Evolutionary conservation across 2,113 vertebrate species (phyloP).

Genomic region (Myiagra hebetior): DNA sequence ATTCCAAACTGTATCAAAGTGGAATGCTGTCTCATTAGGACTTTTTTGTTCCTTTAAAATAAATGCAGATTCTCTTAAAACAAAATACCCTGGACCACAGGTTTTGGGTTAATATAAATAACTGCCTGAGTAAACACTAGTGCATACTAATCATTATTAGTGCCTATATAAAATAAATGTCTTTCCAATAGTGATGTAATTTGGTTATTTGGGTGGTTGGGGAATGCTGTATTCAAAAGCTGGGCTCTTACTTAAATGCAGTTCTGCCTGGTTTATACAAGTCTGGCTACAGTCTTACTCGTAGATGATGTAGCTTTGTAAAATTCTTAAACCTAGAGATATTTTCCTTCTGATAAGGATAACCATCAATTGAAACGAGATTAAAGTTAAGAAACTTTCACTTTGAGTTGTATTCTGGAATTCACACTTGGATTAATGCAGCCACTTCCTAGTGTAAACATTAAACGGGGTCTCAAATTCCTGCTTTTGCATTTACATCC

Average conservation of each 20-base stretch:
- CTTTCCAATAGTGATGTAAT: background rate
- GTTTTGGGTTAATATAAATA: background rate
- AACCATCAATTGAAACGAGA: background rate
- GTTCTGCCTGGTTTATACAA: background rate
- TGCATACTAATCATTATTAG: background rate
- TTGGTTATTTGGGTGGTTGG: background rate
- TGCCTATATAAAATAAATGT: background rate
- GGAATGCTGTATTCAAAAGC: background rate
- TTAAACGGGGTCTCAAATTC: background rate
- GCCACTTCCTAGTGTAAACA: background rate
- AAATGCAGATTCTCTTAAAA: background rate
- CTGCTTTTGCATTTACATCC: background rate
- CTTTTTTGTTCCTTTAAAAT: background rate
- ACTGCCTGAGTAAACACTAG: background rate
- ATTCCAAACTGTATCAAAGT: background rate
- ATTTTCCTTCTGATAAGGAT: background rate
- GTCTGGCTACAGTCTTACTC: background rate
- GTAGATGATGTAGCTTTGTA: background rate
- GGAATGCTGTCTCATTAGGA: background rate
- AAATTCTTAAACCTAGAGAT: background rate
- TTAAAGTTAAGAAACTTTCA: background rate
- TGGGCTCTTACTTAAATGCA: background rate
- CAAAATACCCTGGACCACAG: background rate
- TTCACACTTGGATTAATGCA: background rate
- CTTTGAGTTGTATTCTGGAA: background rate